Conservation (phyloP, 2,888 invertebrate genomes). For the Idaea aversata region DNA sequence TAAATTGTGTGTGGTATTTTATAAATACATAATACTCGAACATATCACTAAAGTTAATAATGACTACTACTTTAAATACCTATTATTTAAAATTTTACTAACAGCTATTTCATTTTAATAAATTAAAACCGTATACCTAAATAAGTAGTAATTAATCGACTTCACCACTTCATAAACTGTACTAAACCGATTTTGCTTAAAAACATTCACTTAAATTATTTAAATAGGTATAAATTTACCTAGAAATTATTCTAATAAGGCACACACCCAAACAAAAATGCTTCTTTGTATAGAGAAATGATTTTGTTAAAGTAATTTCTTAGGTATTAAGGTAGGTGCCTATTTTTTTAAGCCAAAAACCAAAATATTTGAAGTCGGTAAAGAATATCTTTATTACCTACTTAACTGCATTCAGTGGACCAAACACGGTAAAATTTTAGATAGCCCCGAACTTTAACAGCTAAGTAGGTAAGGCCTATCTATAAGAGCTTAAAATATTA, state of each 20-base stretch:
- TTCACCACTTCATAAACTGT: too few relatives aligned
- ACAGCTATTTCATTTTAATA: neutral
- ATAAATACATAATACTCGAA: conserved; percentile 17
- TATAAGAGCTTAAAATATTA: conserved; percentile 9
- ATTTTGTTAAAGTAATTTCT: too few relatives aligned
- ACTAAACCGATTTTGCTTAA: too few relatives aligned
- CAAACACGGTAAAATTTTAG: conserved; percentile 12
- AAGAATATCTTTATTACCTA: neutral
- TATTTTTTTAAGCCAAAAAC: too few relatives aligned
- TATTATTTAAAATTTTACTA: neutral
- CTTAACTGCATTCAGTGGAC: conserved; percentile 11
- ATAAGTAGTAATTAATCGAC: too few relatives aligned
- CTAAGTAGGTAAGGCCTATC: conserved; percentile 13
- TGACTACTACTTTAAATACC: neutral
- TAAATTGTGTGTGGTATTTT: conserved; percentile 13
- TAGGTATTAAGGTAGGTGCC: too few relatives aligned
- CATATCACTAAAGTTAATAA: conserved; percentile 26
- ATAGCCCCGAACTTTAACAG: neutral
- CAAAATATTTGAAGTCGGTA: neutral
- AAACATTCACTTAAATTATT: too few relatives aligned
- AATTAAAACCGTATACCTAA: too few relatives aligned
- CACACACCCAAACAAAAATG: too few relatives aligned
- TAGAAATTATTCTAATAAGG: too few relatives aligned
- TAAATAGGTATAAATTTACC: too few relatives aligned
- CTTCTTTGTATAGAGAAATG: too few relatives aligned